Evolutionary conservation across 1,140 invertebrate genomes (phyloP), one percentile per base, ranked within the genome.

Genomic region (Brachionus rotundiformis): DNA sequence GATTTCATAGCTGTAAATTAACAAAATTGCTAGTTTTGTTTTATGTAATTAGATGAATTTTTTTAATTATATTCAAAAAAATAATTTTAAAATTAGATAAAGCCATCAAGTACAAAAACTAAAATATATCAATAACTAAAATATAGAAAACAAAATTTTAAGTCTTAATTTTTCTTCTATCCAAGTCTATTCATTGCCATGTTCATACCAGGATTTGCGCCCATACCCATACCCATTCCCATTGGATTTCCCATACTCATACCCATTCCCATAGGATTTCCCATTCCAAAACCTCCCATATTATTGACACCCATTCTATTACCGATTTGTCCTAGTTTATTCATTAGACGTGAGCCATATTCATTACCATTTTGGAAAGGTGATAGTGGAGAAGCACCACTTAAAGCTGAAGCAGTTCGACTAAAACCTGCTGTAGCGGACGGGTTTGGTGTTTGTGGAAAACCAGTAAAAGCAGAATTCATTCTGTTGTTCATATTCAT

Each of bases 321-420:
- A 19, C 63, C 63, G n/a, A 68, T 68, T 68, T 68, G 63, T 7
- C 29, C 31, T 36, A 68, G 29, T 33, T 68, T 68, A 68, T 68
- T 68, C 16, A 16, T 29, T 36, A 68, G 16, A 36, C 63, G 29
- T 23, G 63, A 68, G n/a, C 63, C 31, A 36, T 68, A 68, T 36
- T 31, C 63, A 68, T 33, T 36, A 36, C 3, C 6, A 16, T 68
- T 68, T 33, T n/a, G 29, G n/a, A 23, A 68, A 16, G 63, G 63
- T 36, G 63, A 68, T 8, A 19, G 5, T 3, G 63, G 7, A 33
- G 16, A 8, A 3, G 63, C 63, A 68, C 63, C 63, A 23, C 63
- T 68, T 68, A 68, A 36, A 19, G 63, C 63, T 36, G 63, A 68
- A n/a, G 63, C 63, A 68, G 63, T 68, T 68, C 63, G 13, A 19